These are phyloP conservation scores for Percina caprodes DNA, from an alignment of 2,113 vertebrate genomes.

Conservation along the genomic window DNA sequence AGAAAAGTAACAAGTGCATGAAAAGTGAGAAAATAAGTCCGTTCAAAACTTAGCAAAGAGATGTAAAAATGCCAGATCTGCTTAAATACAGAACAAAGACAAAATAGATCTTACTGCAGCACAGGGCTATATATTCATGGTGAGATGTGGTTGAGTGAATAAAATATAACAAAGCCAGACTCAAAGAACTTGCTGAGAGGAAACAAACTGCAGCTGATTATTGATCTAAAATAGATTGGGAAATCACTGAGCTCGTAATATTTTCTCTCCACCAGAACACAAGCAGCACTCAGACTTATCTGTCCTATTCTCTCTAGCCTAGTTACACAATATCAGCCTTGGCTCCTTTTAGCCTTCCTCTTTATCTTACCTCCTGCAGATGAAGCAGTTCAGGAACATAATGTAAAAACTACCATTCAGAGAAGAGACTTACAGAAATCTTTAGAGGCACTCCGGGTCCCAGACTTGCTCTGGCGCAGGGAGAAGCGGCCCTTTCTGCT, in stretches of 20 bases:
- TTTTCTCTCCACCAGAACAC: slow-evolving; percentile 17
- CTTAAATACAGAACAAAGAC: slow-evolving; percentile 9
- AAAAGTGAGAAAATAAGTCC: slow-evolving; percentile 1
- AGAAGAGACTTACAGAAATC: slow-evolving; percentile 87
- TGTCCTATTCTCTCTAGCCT: slow-evolving; percentile 28
- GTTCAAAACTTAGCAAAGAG: slow-evolving; percentile 25
- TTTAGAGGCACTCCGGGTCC: slow-evolving; percentile 79
- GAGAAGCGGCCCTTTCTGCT: slow-evolving; percentile 78
- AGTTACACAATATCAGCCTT: slow-evolving; percentile 38
- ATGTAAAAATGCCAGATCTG: slow-evolving; percentile 32
- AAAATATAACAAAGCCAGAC: slow-evolving; percentile 29
- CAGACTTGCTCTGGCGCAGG: slow-evolving; percentile 78
- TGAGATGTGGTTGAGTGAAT: slow-evolving; percentile 38
- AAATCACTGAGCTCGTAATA: slow-evolving; percentile 27
- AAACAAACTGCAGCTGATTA: slow-evolving; percentile 41
- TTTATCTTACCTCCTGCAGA: slow-evolving; percentile 27
- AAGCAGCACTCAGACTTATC: slow-evolving; percentile 11
- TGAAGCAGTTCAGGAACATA: slow-evolving; percentile 19
- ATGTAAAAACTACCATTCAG: slow-evolving; percentile 17
- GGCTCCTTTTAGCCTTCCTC: slow-evolving; percentile 8
- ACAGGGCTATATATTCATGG: slow-evolving; percentile 21
- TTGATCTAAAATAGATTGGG: slow-evolving; percentile 51
- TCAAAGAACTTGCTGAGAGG: slow-evolving; percentile 18
- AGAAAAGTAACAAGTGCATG: slow-evolving; percentile 12
- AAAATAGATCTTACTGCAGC: slow-evolving; percentile 23